A percentile compares a stretch with the other conserved stretches of the same genome.
Conservation (phyloP, 2,113 vertebrate genomes). For the Ginglymostoma cirratum region DNA sequence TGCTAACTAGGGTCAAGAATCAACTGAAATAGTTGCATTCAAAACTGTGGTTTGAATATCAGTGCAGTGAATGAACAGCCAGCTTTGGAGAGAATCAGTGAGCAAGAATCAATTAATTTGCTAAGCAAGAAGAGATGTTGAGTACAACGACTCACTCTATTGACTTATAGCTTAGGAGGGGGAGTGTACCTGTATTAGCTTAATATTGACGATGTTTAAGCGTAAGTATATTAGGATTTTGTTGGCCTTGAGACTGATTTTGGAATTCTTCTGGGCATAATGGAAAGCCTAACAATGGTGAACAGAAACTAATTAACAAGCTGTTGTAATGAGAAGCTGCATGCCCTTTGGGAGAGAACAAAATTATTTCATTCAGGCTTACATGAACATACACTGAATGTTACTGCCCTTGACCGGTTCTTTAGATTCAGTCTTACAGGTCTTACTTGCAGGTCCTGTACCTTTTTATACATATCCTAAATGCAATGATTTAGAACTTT, state of each 20-base stretch:
- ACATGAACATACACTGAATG: neutral
- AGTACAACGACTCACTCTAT: neutral
- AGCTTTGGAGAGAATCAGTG: neutral
- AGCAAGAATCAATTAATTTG: neutral
- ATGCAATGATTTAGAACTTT: neutral
- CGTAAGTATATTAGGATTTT: neutral
- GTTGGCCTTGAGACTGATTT: neutral
- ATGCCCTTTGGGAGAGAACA: neutral
- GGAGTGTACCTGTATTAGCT: neutral
- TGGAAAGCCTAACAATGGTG: neutral
- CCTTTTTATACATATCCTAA: neutral
- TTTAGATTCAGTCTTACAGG: neutral
- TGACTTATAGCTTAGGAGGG: neutral
- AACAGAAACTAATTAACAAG: neutral
- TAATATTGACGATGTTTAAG: neutral
- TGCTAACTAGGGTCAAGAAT: neutral
- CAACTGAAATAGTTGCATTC: neutral
- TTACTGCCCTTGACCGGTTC: neutral
- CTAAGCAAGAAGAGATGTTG: neutral
- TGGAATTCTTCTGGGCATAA: neutral
- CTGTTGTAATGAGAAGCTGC: neutral
- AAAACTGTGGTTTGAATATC: neutral
- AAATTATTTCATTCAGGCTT: neutral
- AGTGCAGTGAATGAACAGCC: neutral
- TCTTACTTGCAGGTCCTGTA: neutral